Evolutionary conservation across 2,797 vertebrate species (phyloP), one percentile per base, ranked within the genome.

Genomic region (Halcyon smyrnensis): DNA sequence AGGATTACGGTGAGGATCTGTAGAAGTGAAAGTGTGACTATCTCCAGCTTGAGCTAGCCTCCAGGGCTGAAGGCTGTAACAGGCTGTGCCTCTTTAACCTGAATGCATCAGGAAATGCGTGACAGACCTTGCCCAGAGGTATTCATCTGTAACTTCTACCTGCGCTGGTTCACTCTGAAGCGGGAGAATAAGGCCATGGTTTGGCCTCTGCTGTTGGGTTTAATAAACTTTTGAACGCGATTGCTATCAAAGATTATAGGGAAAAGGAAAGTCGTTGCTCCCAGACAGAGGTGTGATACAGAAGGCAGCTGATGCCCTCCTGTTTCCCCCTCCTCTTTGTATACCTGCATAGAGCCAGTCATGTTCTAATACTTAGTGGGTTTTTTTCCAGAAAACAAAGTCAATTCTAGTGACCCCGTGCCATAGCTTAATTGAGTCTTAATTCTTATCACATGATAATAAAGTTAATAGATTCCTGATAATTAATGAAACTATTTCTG

Each of bases 391-490:
- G 75, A 74, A 94, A 90, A 83, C 32, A 62, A 77, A 82, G 59
- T 76, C 64, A 65, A 28, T 84, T 78, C 70, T 84, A 39, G 78
- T 94, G 93, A 96, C 85, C 90, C 89, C 84, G 53, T 95, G 92
- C 79, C 32, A 51, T 70, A 93, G 85, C 93, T 97, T 96, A 96
- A 96, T 93, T 8, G 60, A 94, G 79, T 50, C 70, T 96, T 97
- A 97, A 97, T 97, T 96, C 96, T 95, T 86, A 92, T 97, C 95
- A 95, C 92, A 89, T 97, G 95, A 89, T 97, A 68, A 60, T 95
- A 73, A 76, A 90, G 94, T 96, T 97, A 97, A 92, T 95, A 91
- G 84, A 97, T 98, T 97, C 94, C 80, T 95, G 41, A 77, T 95
- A 91, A 95, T 97, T 98, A 97, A 96, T 82, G 79, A 90, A 89